A percentile compares a stretch with the other conserved stretches of the same genome.
Evolutionary conservation across 2,797 vertebrate species (phyloP).

Genomic region (Emys orbicularis): DNA sequence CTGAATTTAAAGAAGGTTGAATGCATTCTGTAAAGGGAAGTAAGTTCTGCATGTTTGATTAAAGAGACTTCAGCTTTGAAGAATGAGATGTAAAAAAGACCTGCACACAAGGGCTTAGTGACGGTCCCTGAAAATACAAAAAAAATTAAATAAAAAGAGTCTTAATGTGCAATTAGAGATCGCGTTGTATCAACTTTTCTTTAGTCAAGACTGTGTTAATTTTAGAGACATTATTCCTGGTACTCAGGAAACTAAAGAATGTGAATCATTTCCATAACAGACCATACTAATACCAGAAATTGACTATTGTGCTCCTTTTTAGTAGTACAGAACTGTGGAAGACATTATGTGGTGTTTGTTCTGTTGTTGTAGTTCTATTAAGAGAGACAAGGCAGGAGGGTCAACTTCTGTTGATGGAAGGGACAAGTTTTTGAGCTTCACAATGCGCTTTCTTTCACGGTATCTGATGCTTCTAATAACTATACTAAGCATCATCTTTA

Average conservation of each 20-base stretch:
- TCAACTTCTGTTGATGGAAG: not conserved
- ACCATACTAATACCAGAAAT: not conserved
- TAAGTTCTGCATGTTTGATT: not conserved
- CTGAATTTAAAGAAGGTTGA: not conserved
- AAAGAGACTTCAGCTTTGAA: not conserved
- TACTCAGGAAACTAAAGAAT: not conserved
- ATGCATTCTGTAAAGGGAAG: not conserved
- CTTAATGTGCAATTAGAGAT: not conserved
- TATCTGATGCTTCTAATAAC: not conserved
- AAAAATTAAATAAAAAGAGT: not conserved
- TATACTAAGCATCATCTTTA: not conserved
- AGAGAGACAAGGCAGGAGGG: not conserved
- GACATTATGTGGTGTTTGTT: not conserved
- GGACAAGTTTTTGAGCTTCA: not conserved
- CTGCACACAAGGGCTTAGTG: not conserved
- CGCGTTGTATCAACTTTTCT: not conserved
- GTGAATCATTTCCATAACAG: not conserved
- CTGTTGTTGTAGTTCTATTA: not conserved
- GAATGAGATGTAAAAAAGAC: not conserved
- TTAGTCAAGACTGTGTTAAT: accelerated
- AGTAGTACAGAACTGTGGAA: not conserved
- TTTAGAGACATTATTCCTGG: accelerated
- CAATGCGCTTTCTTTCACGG: not conserved
- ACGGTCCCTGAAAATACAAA: not conserved
- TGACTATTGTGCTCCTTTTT: not conserved